These are phyloP conservation scores for Aethina tumida DNA, from an alignment of 1,140 invertebrate genomes.

Conservation along the genomic window DNA sequence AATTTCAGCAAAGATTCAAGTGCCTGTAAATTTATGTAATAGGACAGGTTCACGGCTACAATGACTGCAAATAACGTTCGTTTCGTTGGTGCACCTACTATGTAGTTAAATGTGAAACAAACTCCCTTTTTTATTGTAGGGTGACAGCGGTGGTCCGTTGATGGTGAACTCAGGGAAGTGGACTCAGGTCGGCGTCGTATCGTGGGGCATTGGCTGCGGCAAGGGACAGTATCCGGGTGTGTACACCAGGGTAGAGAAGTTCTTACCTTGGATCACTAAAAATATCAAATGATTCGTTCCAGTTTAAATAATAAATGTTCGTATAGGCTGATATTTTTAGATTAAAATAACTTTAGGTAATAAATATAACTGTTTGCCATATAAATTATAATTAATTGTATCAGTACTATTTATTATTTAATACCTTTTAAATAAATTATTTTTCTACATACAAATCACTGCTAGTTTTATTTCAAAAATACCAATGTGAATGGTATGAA, in stretches of 20 bases:
- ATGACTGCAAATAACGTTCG: slow-evolving; percentile 1
- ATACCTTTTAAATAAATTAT: slow-evolving; percentile 3
- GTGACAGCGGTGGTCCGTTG: slow-evolving; percentile 84
- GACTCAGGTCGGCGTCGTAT: slow-evolving; percentile 82
- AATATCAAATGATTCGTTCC: slow-evolving; percentile 47
- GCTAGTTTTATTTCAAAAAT: background rate
- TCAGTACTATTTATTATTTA: slow-evolving; percentile 1
- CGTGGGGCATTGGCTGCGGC: slow-evolving; percentile 90
- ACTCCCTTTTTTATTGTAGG: slow-evolving; percentile 45
- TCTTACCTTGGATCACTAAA: slow-evolving; percentile 68
- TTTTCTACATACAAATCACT: background rate
- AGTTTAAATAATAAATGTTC: slow-evolving; percentile 1
- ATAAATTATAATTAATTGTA: slow-evolving; percentile 2
- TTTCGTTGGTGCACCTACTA: background rate
- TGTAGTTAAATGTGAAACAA: slow-evolving; percentile 4
- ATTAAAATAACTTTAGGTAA: too few relatives aligned
- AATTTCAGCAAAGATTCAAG: too few relatives aligned
- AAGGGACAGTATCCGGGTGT: slow-evolving; percentile 85
- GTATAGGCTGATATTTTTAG: too few relatives aligned
- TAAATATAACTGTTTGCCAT: slow-evolving; percentile 1
- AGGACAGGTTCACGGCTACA: too few relatives aligned
- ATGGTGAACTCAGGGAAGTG: slow-evolving; percentile 71
- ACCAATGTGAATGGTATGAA: too few relatives aligned
- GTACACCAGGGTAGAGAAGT: slow-evolving; percentile 65
- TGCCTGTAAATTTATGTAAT: too few relatives aligned